phyloP scores from a whole-genome alignment of 2,888 invertebrate genomes.

The Apamea anceps region DNA sequence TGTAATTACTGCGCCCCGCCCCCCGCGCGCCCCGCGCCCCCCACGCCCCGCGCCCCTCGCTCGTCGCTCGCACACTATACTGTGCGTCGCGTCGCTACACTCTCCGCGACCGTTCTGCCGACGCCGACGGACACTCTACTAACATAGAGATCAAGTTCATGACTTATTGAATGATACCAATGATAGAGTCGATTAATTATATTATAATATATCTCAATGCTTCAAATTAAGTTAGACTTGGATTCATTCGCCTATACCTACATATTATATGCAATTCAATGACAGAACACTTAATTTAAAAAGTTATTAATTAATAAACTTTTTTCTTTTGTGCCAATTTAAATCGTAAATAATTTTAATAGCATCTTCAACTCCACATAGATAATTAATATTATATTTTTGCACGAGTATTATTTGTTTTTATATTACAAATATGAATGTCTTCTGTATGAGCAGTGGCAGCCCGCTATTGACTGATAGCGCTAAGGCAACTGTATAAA shows the following conservation, averaged over 20 bases:
- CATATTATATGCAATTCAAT: background rate
- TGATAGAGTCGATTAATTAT: background rate
- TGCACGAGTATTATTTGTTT: background rate
- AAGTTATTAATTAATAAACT: background rate
- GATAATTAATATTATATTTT: background rate
- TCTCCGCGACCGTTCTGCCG: constrained; percentile 50
- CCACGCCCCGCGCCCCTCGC: constrained; percentile 59
- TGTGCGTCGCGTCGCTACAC: constrained; percentile 65
- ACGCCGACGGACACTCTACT: constrained; percentile 57
- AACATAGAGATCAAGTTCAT: constrained; percentile 21
- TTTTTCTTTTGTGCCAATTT: background rate
- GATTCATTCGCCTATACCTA: background rate
- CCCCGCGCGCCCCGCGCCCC: constrained; percentile 63
- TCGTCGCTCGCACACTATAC: constrained; percentile 38
- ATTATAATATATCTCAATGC: background rate
- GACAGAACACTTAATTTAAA: background rate
- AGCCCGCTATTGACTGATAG: background rate
- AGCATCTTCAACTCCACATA: background rate
- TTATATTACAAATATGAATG: background rate
- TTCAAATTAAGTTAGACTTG: background rate
- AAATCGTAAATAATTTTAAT: background rate
- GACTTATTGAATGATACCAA: constrained; percentile 33
- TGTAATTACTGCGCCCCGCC: constrained; percentile 82
- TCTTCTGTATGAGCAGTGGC: background rate
- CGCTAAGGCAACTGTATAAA: background rate